These are phyloP conservation scores for Onychomys leucogaster DNA, from an alignment of 2,797 vertebrate species.

Conservation along the genomic window DNA sequence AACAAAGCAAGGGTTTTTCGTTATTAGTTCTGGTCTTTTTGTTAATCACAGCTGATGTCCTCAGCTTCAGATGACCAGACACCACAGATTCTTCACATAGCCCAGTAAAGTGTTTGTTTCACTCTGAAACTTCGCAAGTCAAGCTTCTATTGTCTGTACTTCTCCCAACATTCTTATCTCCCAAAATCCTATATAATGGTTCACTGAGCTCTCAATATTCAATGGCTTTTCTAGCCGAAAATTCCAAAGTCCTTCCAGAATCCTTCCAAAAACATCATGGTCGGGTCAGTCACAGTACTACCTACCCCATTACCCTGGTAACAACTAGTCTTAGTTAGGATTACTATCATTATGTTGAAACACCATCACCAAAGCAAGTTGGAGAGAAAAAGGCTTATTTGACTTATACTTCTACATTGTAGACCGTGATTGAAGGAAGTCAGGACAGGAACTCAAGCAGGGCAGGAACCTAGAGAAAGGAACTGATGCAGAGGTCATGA, in stretches of 20 bases:
- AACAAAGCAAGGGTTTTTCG: neutral
- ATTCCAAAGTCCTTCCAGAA: neutral
- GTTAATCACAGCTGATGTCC: no score
- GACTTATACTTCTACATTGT: neutral
- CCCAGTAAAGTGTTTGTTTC: neutral
- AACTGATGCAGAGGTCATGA: neutral
- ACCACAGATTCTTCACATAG: neutral
- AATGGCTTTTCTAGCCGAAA: neutral
- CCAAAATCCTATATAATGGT: neutral
- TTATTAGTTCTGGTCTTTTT: neutral
- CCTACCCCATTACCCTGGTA: neutral
- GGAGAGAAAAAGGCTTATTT: neutral
- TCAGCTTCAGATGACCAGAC: neutral
- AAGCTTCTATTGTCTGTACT: neutral
- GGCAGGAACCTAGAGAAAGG: neutral
- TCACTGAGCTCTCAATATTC: neutral
- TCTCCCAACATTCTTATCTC: neutral
- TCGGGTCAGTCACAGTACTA: neutral
- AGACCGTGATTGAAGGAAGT: neutral
- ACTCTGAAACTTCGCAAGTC: neutral
- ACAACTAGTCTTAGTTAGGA: neutral
- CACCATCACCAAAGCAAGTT: neutral
- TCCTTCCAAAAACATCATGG: neutral
- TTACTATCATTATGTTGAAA: neutral
- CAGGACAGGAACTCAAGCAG: neutral